Evolutionary conservation across 2,113 vertebrate species (phyloP), one percentile per base, ranked within the genome.

Genomic region (Strigops habroptila): DNA sequence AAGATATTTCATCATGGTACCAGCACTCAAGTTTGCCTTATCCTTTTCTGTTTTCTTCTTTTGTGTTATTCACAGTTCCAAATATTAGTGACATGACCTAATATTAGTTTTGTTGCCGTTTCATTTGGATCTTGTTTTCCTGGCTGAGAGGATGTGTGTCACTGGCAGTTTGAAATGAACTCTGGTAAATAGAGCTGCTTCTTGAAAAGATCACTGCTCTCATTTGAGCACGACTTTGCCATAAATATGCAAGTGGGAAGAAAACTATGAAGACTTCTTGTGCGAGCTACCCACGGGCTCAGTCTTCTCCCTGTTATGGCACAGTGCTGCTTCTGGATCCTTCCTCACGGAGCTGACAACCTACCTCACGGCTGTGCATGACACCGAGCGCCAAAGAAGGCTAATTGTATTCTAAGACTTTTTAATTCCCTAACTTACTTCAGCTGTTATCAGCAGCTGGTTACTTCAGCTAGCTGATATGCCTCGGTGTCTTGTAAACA

Each of bases 371-470:
- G 60, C 64, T 43, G 18, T 74, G 63, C 33, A 30, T 44, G 60
- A 35, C 93, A 90, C 62, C 18, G 6, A 48, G 70, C 64, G 91
- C 90, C 93, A 65, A 96, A 92, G 82, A 48, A 62, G 88, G 80
- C 13, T 76, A 86, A 90, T 81, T 94, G 93, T 89, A 60, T 16
- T 87, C 22, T 41, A 93, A 91, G 93, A 44, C 77, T 84, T 87
- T 96, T 82, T 97, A 92, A 93, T 92, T 96, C 96, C 76, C 95
- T 90, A 91, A 70, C 88, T 94, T 95, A 96, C 70, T 97, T 97
- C 97, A 97, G 96, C 97, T 97, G 96, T 96, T 93, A 96, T 95
- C 89, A 87, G 97, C 97, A 96, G 97, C 92, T 97, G 94, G 92
- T 95, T 97, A 96, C 95, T 96, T 95, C 96, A 93, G 95, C 71